A percentile compares a stretch with the other conserved stretches of the same genome.
Conservation (phyloP, 2,797 vertebrate species). For the Artibeus jamaicensis region DNA sequence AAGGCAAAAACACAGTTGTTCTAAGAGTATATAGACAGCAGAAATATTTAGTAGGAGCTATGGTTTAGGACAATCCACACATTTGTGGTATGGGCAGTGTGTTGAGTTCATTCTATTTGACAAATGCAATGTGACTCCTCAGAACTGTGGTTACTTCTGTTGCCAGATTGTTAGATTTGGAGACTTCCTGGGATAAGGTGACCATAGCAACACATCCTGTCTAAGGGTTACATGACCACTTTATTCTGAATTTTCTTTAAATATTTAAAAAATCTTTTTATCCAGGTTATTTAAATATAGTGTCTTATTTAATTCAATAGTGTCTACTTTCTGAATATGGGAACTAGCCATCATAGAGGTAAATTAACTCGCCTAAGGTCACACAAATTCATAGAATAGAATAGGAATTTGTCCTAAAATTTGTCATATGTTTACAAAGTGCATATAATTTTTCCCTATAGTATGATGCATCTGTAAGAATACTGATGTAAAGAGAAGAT, state of each 20-base stretch:
- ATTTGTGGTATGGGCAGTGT: neutral
- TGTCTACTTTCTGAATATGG: neutral
- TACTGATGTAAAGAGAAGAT: neutral
- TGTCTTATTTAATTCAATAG: neutral
- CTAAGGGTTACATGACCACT: neutral
- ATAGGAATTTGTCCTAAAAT: neutral
- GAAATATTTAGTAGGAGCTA: neutral
- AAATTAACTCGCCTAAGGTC: neutral
- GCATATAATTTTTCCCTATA: neutral
- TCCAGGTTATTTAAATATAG: neutral
- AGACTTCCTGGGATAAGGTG: neutral
- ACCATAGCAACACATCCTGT: neutral
- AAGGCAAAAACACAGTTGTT: neutral
- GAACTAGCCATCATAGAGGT: neutral
- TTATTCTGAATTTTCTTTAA: neutral
- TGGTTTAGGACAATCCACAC: neutral
- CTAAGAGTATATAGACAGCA: neutral
- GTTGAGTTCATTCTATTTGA: neutral
- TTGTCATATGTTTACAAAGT: neutral
- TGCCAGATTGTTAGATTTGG: neutral
- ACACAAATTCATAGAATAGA: neutral
- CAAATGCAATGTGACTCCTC: neutral
- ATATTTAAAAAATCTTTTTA: neutral
- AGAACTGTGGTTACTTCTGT: conserved; percentile 4
- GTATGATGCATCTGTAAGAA: neutral